Percentiles rank a stretch among this genome's conserved stretches.
phyloP scores from a whole-genome alignment of 2,888 invertebrate genomes.

The Odontothrips loti region DNA sequence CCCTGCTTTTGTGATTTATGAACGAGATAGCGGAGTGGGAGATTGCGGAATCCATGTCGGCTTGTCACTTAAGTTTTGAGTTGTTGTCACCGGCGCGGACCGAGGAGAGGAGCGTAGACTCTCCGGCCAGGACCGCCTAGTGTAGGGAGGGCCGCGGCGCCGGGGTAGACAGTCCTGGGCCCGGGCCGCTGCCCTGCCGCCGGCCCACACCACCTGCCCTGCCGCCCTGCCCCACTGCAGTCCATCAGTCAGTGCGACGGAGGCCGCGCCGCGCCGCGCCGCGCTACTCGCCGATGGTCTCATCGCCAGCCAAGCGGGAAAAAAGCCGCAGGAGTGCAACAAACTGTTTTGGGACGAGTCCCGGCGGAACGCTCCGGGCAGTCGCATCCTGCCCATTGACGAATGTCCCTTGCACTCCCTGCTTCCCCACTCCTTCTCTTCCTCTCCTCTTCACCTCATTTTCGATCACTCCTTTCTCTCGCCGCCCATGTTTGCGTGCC shows the following conservation, averaged over 20 bases:
- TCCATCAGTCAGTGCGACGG: too few relatives aligned
- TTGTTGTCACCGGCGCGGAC: background rate
- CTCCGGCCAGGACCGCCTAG: too few relatives aligned
- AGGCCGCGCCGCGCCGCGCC: background rate
- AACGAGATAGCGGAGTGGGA: conserved; percentile 1
- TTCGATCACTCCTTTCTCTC: too few relatives aligned
- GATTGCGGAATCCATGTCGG: conserved; percentile 9
- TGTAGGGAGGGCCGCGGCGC: background rate
- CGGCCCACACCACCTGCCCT: background rate
- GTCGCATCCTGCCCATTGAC: background rate
- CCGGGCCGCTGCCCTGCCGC: background rate
- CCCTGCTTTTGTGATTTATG: background rate
- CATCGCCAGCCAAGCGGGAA: background rate
- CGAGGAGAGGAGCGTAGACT: too few relatives aligned
- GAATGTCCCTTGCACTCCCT: background rate
- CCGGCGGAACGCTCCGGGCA: background rate
- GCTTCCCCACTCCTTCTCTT: background rate
- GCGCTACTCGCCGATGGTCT: background rate
- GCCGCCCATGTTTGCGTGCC: too few relatives aligned
- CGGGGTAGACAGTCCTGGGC: too few relatives aligned
- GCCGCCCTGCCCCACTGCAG: background rate
- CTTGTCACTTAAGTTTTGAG: conserved; percentile 24
- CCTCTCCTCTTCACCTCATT: too few relatives aligned
- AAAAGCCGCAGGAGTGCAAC: conserved; percentile 15
- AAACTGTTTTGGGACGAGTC: conserved; percentile 5